Percentiles rank a stretch among this genome's conserved stretches.
phyloP scores from a whole-genome alignment of 35 echinoderm and acorn worm genomes.

The Apostichopus japonicus region DNA sequence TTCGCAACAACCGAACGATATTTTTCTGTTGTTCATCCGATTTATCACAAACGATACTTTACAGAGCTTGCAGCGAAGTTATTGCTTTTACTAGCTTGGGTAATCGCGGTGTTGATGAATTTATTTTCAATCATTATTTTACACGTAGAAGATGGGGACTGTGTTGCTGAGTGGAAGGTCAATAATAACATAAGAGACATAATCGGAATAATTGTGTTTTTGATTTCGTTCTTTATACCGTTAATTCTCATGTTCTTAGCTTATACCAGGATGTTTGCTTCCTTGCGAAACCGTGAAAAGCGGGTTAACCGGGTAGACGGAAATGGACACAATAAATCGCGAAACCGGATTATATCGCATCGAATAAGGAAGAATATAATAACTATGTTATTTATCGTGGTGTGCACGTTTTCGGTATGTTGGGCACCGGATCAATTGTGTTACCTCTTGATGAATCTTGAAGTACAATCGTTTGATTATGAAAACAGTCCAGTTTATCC shows the following conservation, averaged over 20 bases:
- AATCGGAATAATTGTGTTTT: slow-evolving; percentile 55
- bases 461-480: slow-evolving; percentile 49
- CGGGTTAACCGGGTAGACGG: not conserved
- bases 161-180: slow-evolving; percentile 15
- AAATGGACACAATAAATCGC: slow-evolving; percentile 28
- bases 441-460: slow-evolving; percentile 56
- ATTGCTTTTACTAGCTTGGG: slow-evolving; percentile 41
- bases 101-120: slow-evolving; percentile 57
- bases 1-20: slow-evolving; percentile 69
- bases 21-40: slow-evolving; percentile 68
- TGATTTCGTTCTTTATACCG: slow-evolving; percentile 56
- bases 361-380: slow-evolving; percentile 48
- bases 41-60: slow-evolving; percentile 65
- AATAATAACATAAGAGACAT: slow-evolving; percentile 6
- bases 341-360: slow-evolving; percentile 35
- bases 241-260: slow-evolving; percentile 56
- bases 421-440: slow-evolving; percentile 74
- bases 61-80: slow-evolving; percentile 41
- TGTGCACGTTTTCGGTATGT: slow-evolving; percentile 60
- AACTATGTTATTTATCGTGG: slow-evolving; percentile 65
- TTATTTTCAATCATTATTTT: slow-evolving; percentile 45
- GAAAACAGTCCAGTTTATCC: slow-evolving; percentile 48
- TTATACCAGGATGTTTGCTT: slow-evolving; percentile 56
- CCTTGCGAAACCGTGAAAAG: slow-evolving; percentile 22
- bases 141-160: not conserved